Conservation (phyloP, 2,113 vertebrate species). For the Antennarius striatus region DNA sequence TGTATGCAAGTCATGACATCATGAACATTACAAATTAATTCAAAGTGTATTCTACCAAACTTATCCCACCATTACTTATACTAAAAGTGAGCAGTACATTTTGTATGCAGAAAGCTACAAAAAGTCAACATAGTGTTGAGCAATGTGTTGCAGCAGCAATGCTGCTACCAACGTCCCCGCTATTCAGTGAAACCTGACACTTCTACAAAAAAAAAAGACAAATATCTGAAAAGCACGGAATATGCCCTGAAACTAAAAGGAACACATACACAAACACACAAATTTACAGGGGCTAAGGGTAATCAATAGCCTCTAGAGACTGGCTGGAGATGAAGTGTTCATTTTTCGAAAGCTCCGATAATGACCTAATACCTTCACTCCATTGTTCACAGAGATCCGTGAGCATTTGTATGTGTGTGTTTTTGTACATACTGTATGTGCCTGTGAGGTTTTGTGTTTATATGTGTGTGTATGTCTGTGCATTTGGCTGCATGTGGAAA, state of each 20-base stretch:
- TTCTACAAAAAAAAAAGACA: neutral
- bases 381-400: slow-evolving; percentile 23
- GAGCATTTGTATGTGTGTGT: slow-evolving; percentile 8
- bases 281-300: slow-evolving; percentile 15
- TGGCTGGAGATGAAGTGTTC: slow-evolving; percentile 45
- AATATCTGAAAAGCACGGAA: slow-evolving; percentile 2
- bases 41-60: no score
- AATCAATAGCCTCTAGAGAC: slow-evolving; percentile 49
- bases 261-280: slow-evolving; percentile 17
- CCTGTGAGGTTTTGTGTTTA: neutral
- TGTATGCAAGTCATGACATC: neutral
- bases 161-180: neutral
- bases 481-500: slow-evolving; percentile 42
- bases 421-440: slow-evolving; percentile 2
- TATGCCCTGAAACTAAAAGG: slow-evolving; percentile 17
- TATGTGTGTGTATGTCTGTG: neutral
- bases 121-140: neutral
- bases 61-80: no score
- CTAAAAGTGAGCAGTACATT: no score
- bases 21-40: neutral
- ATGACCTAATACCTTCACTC: slow-evolving; percentile 43
- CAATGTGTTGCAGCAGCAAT: neutral
- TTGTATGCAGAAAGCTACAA: neutral
- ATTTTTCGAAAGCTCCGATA: slow-evolving; percentile 56
- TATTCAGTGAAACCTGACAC: slow-evolving; percentile 17